Percentiles rank a stretch among this genome's conserved stretches.
These are phyloP conservation scores for Junonia oenone DNA, from an alignment of 2,888 invertebrate species.

Conservation along the genomic window DNA sequence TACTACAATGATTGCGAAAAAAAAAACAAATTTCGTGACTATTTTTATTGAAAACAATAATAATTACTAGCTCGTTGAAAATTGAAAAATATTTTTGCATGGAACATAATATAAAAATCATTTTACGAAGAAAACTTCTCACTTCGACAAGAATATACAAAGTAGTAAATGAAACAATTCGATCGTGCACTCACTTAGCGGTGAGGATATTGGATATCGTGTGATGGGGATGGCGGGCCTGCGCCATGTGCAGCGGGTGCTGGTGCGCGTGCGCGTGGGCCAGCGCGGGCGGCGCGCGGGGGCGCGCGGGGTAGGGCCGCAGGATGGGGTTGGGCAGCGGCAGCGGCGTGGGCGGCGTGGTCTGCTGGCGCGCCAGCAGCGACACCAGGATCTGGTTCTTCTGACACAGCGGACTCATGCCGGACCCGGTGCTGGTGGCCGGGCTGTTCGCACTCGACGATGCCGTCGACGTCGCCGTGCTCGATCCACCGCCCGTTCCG, in stretches of 20 bases:
- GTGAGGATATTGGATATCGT: conserved; percentile 39
- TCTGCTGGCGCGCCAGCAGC: conserved; percentile 87
- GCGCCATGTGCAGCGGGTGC: conserved; percentile 21
- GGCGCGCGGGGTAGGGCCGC: conserved; percentile 42
- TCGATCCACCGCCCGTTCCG: conserved; percentile 50
- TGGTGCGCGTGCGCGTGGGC: conserved; percentile 40
- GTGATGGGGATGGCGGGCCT: conserved; percentile 30
- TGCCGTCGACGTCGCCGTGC: conserved; percentile 58
- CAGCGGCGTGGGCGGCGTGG: conserved; percentile 82
- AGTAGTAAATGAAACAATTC: too few relatives aligned
- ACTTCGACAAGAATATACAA: too few relatives aligned
- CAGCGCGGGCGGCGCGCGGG: conserved; percentile 40
- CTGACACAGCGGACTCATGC: conserved; percentile 86
- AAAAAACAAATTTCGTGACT: too few relatives aligned
- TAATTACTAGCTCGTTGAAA: too few relatives aligned
- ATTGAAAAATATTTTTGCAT: too few relatives aligned
- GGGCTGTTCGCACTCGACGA: conserved; percentile 56
- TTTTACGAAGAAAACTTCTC: too few relatives aligned
- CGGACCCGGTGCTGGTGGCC: conserved; percentile 47
- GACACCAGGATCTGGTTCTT: conserved; percentile 92
- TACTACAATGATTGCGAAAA: conserved; percentile 23
- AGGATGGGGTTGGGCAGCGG: conserved; percentile 85
- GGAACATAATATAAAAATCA: too few relatives aligned
- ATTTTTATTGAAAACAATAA: too few relatives aligned
- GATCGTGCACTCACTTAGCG: conserved; percentile 32